A percentile compares a stretch with the other conserved stretches of the same genome.
Evolutionary conservation across 2,113 vertebrate genomes (phyloP).

Genomic region (Hippocampus barbouri): DNA sequence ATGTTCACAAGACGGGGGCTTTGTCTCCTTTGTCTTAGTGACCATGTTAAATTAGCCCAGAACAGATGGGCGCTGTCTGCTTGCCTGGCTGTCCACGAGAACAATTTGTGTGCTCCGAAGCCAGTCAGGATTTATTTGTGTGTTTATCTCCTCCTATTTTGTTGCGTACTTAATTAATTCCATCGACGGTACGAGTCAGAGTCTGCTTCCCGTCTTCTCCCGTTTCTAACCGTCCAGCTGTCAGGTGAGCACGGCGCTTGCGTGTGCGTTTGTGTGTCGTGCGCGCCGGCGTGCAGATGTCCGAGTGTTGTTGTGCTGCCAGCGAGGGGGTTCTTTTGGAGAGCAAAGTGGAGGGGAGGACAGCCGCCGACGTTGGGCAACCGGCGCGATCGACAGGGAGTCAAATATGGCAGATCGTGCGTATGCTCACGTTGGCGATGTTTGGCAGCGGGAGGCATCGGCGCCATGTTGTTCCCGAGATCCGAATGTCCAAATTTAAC

Average conservation of each 20-base stretch:
- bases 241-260: slow-evolving; percentile 26
- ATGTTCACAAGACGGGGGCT: slow-evolving; percentile 48
- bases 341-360: slow-evolving; percentile 59
- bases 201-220: slow-evolving; percentile 43
- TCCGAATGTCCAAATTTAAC: slow-evolving; percentile 32
- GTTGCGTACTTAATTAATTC: slow-evolving; percentile 51
- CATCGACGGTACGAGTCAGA: slow-evolving; percentile 12
- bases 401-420: slow-evolving; percentile 11
- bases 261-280: neutral
- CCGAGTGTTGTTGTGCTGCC: slow-evolving; percentile 41
- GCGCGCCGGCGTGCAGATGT: slow-evolving; percentile 49
- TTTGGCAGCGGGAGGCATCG: slow-evolving; percentile 4
- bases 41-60: slow-evolving; percentile 67
- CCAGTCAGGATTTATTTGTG: slow-evolving; percentile 23
- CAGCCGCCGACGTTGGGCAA: slow-evolving; percentile 37
- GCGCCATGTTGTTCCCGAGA: slow-evolving; percentile 13
- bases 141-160: slow-evolving; percentile 25
- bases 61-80: slow-evolving; percentile 68
- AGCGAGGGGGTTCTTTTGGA: slow-evolving; percentile 46
- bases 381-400: slow-evolving; percentile 22
- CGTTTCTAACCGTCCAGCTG: slow-evolving; percentile 47
- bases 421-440: slow-evolving; percentile 6
- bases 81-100: slow-evolving; percentile 46
- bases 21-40: slow-evolving; percentile 65
- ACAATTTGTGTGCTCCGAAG: slow-evolving; percentile 34